Conservation (phyloP, 2,888 invertebrate genomes). For the Odontomyia ornata region DNA sequence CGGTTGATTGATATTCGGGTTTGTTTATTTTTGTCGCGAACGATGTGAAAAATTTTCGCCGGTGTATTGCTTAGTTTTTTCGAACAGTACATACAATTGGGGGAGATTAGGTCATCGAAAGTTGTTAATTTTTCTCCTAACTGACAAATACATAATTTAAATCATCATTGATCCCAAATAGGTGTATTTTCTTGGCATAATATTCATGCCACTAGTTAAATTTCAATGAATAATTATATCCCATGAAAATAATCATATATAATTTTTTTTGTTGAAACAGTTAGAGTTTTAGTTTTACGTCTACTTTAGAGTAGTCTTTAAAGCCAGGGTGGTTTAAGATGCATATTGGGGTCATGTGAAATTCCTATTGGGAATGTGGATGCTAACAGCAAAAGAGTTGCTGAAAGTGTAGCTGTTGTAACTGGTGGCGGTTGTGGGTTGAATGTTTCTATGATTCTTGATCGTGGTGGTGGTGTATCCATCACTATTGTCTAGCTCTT, state of each 20-base stretch:
- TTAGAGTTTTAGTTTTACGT: background rate
- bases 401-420: slow-evolving; percentile 48
- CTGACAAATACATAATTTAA: background rate
- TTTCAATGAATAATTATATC: background rate
- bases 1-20: too few species aligned
- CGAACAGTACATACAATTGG: too few species aligned
- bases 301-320: slow-evolving; percentile 27
- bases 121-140: too few species aligned
- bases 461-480: slow-evolving; percentile 56
- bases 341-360: slow-evolving; percentile 51
- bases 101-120: too few species aligned
- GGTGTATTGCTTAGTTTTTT: too few species aligned
- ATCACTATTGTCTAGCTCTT: too few species aligned
- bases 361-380: slow-evolving; percentile 49
- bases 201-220: background rate
- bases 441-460: slow-evolving; percentile 54
- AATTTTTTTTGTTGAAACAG: background rate
- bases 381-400: slow-evolving; percentile 49
- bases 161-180: background rate
- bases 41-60: too few species aligned
- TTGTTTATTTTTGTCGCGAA: too few species aligned
- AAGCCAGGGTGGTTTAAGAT: slow-evolving; percentile 54
- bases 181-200: background rate
- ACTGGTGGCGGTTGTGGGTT: slow-evolving; percentile 54
- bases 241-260: slow-evolving; percentile 3